These are phyloP conservation scores for Gallinago stenura DNA, from an alignment of 2,797 vertebrate genomes.

Conservation along the genomic window DNA sequence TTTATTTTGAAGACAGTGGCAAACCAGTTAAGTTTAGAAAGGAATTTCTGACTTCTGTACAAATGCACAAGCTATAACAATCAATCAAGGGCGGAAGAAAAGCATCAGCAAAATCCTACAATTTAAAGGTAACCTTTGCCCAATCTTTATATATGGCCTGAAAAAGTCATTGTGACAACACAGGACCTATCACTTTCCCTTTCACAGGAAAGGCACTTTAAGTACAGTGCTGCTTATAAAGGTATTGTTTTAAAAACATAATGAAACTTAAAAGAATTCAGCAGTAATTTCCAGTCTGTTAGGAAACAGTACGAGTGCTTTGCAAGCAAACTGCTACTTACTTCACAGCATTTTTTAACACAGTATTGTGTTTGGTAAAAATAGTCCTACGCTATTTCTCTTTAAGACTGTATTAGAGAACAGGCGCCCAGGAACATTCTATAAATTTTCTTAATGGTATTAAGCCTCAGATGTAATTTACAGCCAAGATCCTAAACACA, in stretches of 20 bases:
- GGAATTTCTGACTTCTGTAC: rapidly evolving
- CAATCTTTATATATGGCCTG: neutral
- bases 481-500: neutral
- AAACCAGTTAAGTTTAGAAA: neutral
- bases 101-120: neutral
- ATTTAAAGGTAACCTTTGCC: neutral
- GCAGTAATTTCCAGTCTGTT: neutral
- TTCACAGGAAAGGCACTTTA: neutral
- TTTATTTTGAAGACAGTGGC: neutral
- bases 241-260: neutral
- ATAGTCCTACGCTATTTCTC: neutral
- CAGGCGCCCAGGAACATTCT: neutral
- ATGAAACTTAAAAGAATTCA: neutral
- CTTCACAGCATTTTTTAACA: neutral
- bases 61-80: neutral
- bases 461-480: neutral
- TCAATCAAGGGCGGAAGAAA: neutral
- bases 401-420: neutral
- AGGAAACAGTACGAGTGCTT: neutral
- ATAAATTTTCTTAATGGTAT: neutral
- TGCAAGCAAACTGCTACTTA: neutral
- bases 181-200: neutral
- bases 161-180: neutral
- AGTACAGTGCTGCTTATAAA: neutral
- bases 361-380: neutral